Evolutionary conservation across 2,113 vertebrate genomes (phyloP).

Genomic region (Maccullochella peelii): DNA sequence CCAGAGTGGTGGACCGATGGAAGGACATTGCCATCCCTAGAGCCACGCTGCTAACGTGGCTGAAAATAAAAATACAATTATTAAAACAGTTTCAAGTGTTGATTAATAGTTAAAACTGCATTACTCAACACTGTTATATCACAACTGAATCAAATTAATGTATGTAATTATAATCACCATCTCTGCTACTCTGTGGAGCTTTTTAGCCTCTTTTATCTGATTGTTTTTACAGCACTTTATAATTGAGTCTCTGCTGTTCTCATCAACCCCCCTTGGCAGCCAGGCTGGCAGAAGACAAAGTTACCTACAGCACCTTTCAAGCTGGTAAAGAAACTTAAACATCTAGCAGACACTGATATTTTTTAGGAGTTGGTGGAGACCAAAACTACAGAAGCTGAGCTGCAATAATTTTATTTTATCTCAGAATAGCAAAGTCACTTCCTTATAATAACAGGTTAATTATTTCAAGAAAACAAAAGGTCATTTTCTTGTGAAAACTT

Average conservation of each 20-base stretch:
- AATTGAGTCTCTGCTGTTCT: not conserved
- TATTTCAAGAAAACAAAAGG: not conserved
- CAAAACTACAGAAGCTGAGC: not conserved
- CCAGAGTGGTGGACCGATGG: not conserved
- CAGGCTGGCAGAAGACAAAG: not conserved
- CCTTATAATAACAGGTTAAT: not conserved
- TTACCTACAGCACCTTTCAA: not conserved
- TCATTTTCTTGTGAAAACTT: not conserved
- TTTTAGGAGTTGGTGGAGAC: not conserved
- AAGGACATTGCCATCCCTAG: too few relatives aligned
- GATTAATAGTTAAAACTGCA: conserved; percentile 29
- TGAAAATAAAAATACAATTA: too few relatives aligned
- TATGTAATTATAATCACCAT: not conserved
- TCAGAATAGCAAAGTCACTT: not conserved
- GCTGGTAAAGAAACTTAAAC: not conserved
- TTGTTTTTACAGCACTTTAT: not conserved
- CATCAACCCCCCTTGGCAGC: not conserved
- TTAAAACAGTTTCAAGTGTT: conserved; percentile 44
- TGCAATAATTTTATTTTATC: not conserved
- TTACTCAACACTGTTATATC: not conserved
- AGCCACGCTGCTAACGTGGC: not conserved
- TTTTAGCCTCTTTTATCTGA: too few relatives aligned
- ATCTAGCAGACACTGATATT: not conserved
- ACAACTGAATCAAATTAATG: not conserved
- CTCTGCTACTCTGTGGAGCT: too few relatives aligned